phyloP scores from a whole-genome alignment of 2,113 vertebrate species.

The Cynopterus brachyotis region DNA sequence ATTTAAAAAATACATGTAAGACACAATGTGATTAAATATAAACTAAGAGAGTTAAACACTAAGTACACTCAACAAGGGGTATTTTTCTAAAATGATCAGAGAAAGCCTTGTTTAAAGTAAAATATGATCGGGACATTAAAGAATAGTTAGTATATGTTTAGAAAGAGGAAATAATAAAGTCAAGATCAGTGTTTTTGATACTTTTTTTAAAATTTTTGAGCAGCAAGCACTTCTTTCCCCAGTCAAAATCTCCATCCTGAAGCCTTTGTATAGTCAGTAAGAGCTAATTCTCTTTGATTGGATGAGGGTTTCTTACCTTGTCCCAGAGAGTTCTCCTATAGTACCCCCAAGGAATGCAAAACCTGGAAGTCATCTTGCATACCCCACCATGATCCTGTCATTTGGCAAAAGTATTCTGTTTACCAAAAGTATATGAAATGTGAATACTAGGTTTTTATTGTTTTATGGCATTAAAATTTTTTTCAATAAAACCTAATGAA shows the following conservation, averaged over 20 bases:
- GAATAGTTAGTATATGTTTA: not conserved
- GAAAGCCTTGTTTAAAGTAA: not conserved
- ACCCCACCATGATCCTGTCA: not conserved
- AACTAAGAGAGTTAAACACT: not conserved
- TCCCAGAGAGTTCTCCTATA: not conserved
- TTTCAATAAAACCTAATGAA: not conserved
- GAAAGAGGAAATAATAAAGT: not conserved
- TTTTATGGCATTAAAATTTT: not conserved
- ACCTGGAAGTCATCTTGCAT: not conserved
- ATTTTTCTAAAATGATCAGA: not conserved
- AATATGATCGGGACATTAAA: not conserved
- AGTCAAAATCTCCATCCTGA: not conserved
- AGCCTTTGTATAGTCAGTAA: not conserved
- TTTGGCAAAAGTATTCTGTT: not conserved
- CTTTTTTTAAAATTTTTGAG: conserved; percentile 1
- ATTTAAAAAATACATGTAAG: not conserved
- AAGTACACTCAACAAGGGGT: not conserved
- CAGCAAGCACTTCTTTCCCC: not conserved
- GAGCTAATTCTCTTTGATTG: not conserved
- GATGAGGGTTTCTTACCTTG: not conserved
- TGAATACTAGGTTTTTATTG: not conserved
- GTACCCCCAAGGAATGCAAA: not conserved
- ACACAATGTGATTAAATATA: not conserved
- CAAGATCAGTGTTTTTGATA: not conserved
- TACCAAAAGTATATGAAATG: not conserved